Evolutionary conservation across 1,140 invertebrate species (phyloP).

Genomic region (Heliconius hewitsoni): DNA sequence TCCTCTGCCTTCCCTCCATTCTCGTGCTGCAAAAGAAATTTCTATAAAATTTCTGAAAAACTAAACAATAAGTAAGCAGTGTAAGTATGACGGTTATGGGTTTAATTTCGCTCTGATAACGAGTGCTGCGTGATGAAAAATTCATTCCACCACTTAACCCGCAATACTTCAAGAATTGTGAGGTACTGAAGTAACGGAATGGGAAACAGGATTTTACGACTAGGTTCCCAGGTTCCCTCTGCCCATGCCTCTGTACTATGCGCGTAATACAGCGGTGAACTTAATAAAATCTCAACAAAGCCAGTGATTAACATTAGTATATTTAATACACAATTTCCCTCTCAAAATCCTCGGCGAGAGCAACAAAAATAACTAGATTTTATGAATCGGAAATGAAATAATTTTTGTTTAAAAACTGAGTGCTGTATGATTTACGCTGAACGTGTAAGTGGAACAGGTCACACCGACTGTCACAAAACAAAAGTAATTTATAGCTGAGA

Average conservation of each 20-base stretch:
- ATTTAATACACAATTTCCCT: background rate
- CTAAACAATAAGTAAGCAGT: no score
- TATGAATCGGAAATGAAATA: conserved; percentile 17
- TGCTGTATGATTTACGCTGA: conserved; percentile 8
- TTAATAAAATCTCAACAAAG: background rate
- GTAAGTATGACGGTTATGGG: no score
- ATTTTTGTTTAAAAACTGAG: conserved; percentile 21
- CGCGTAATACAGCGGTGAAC: background rate
- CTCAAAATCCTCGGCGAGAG: background rate
- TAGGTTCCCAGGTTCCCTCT: background rate
- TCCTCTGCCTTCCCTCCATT: no score
- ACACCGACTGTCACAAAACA: conserved; percentile 18
- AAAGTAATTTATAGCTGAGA: conserved; percentile 15
- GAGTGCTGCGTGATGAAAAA: no score
- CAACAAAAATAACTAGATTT: conserved; percentile 20
- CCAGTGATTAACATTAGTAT: no score
- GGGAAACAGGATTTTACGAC: background rate
- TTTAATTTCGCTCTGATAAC: no score
- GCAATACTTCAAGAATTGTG: background rate
- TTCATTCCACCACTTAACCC: no score
- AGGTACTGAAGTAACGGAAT: background rate
- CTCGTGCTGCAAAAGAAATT: no score
- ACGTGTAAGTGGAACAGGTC: conserved; percentile 14
- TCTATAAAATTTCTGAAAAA: no score
- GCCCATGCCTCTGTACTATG: background rate